These are phyloP conservation scores for Actinia tenebrosa DNA, from an alignment of 64 coral and sea anemone genomes.

Conservation along the genomic window DNA sequence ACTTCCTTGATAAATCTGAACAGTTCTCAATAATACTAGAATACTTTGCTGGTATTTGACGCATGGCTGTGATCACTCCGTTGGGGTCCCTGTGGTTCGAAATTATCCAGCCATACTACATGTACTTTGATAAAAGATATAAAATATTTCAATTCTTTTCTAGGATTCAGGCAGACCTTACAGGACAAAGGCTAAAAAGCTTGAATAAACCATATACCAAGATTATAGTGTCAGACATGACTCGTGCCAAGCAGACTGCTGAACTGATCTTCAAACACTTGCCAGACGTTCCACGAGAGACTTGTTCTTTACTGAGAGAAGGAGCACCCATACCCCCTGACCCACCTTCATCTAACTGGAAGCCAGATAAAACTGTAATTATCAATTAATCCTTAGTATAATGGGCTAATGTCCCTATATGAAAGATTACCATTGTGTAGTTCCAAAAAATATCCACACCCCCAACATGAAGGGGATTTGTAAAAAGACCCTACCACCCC, in stretches of 20 bases:
- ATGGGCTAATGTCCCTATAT: too few species aligned
- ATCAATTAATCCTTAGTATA: neutral
- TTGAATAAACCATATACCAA: conserved; percentile 66
- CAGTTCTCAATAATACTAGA: neutral
- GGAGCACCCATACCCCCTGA: conserved; percentile 84
- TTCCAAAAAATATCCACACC: too few species aligned
- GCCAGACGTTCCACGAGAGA: conserved; percentile 57
- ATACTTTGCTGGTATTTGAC: neutral
- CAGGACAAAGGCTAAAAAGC: conserved; percentile 64
- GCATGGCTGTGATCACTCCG: neutral
- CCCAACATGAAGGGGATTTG: too few species aligned
- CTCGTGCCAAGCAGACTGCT: conserved; percentile 75
- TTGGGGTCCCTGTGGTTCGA: neutral
- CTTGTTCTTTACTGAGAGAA: conserved; percentile 70
- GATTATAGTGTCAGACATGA: conserved; percentile 79
- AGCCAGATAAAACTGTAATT: conserved; percentile 67
- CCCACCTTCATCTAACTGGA: conserved; percentile 71
- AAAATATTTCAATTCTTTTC: neutral
- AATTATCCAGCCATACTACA: too few species aligned
- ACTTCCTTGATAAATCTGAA: too few species aligned
- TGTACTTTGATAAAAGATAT: neutral
- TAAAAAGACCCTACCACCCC: too few species aligned
- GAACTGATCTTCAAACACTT: conserved; percentile 79
- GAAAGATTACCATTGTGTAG: too few species aligned
- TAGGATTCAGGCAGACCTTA: conserved; percentile 78